Evolutionary conservation across 1,140 invertebrate genomes (phyloP), one percentile per base, ranked within the genome.

Genomic region (Nasonia longicornis): DNA sequence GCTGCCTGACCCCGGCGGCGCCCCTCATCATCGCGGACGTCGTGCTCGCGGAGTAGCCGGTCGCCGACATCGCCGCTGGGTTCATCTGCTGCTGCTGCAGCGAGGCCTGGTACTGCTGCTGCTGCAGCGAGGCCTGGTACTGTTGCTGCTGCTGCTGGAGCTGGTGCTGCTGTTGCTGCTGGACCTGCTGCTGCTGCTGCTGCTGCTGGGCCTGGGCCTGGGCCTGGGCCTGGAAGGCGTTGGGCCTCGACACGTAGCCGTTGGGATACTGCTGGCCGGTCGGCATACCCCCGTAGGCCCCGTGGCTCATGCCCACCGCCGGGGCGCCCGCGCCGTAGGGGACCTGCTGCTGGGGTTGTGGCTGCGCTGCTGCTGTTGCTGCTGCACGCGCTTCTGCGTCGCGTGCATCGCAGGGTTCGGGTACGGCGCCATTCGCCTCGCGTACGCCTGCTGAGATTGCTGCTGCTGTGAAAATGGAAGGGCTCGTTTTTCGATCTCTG

Each of bases 381-480:
- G 81, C 11, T 45, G 71, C 81, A 82, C 79, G 16, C 95, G 92
- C 87, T 97, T 96, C 86, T 96, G 95, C 45, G 93, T 92, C 93
- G 96, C 95, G 86, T 96, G 94, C 94, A 96, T 95, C 35, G 94
- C 93, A 10, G 95, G 95, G 74, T 93, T 93, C 2, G 96, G 95
- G 90, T 96, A 97, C 0, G 96, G 96, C 29, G 95, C 92, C 89
- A 96, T 92, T 85, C 96, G 91, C 84, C 95, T 93, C 64, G 92
- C 92, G 73, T 89, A 89, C 26, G 84, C 87, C 81, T 86, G 86
- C 69, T 89, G 89, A 69, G 85, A 77, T 48, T 85, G 87, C 80
- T 78, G 88, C 73, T 35, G 20, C 12, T 42, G 29, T 6, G 70
- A 42, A 38, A 71, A 20, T 16, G 16, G 6, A 58, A 58, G 16